phyloP scores from a whole-genome alignment of 2,113 vertebrate genomes.

The Pollachius pollachius region DNA sequence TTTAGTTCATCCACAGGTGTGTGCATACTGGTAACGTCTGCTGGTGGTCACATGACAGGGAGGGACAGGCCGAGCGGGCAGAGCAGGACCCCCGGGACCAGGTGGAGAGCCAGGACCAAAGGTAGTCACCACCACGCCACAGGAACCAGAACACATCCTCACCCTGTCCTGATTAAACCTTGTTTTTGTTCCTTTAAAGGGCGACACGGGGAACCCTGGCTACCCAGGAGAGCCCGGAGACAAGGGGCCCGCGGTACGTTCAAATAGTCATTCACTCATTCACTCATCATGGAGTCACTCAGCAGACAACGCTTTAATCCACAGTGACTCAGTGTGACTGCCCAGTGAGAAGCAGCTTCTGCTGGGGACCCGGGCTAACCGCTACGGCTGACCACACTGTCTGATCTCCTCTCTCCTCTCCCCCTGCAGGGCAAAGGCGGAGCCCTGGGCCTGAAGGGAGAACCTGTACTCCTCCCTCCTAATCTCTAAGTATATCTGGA shows the following conservation, averaged over 20 bases:
- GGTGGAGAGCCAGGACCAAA: constrained; percentile 38
- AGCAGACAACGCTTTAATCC: too few relatives aligned
- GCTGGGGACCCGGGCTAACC: too few relatives aligned
- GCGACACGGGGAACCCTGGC: constrained; percentile 58
- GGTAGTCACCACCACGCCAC: constrained; percentile 38
- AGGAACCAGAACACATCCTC: not conserved
- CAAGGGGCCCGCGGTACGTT: constrained; percentile 37
- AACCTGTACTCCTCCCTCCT: constrained; percentile 37
- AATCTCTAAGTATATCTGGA: not conserved
- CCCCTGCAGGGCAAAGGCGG: constrained; percentile 49
- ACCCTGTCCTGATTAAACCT: too few relatives aligned
- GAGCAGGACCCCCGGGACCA: constrained; percentile 39
- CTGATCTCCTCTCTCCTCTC: not conserved
- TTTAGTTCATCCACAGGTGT: too few relatives aligned
- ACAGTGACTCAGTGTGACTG: too few relatives aligned
- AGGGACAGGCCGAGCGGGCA: constrained; percentile 46
- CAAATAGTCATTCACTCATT: not conserved
- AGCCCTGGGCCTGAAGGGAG: constrained; percentile 39
- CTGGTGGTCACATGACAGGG: constrained; percentile 46
- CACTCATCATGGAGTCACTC: too few relatives aligned
- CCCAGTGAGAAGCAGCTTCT: too few relatives aligned
- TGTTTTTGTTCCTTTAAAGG: constrained; percentile 38
- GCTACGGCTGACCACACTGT: not conserved
- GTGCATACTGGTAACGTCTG: too few relatives aligned
- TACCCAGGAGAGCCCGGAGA: constrained; percentile 49